These are phyloP conservation scores for Syngnathus scovelli DNA, from an alignment of 2,113 vertebrate genomes.

Conservation along the genomic window DNA sequence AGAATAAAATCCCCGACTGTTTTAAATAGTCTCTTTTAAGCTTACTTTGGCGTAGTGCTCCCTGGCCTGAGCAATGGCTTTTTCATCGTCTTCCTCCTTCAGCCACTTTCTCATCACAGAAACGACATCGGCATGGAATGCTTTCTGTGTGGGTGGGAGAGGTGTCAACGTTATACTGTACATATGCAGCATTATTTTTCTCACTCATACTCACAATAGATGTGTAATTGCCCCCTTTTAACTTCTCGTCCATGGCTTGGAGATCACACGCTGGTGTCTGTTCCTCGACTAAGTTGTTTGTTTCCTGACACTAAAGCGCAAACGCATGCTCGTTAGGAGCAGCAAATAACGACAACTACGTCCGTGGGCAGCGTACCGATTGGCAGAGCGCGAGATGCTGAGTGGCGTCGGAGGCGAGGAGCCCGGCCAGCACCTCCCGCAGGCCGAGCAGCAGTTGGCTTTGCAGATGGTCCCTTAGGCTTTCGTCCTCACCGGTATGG, in stretches of 20 bases:
- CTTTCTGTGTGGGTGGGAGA: conserved; percentile 54
- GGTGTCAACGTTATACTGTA: neutral
- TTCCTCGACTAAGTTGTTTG: conserved; percentile 29
- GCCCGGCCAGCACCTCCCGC: conserved; percentile 71
- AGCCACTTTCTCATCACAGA: conserved; percentile 57
- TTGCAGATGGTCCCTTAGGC: conserved; percentile 74
- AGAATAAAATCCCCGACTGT: neutral
- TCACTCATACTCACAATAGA: conserved; percentile 72
- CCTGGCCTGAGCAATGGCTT: conserved; percentile 49
- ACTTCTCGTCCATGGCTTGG: conserved; percentile 66
- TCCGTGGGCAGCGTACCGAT: conserved; percentile 49
- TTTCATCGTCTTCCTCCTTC: conserved; percentile 60
- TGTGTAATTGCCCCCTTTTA: conserved; percentile 70
- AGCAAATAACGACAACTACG: fast-evolving
- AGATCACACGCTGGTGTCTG: conserved; percentile 71
- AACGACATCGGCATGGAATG: conserved; percentile 65
- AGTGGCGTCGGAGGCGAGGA: conserved; percentile 60
- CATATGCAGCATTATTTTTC: too few species aligned
- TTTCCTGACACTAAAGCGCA: conserved; percentile 62
- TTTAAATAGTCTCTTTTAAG: neutral
- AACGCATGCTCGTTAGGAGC: neutral
- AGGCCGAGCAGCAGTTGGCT: conserved; percentile 66
- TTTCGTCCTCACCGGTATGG: conserved; percentile 35
- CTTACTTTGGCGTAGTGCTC: conserved; percentile 65
- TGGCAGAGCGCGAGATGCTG: conserved; percentile 70